Evolutionary conservation across 92 coral and sea anemone species (phyloP), one percentile per base, ranked within the genome.

Genomic region (Siderastrea siderea): DNA sequence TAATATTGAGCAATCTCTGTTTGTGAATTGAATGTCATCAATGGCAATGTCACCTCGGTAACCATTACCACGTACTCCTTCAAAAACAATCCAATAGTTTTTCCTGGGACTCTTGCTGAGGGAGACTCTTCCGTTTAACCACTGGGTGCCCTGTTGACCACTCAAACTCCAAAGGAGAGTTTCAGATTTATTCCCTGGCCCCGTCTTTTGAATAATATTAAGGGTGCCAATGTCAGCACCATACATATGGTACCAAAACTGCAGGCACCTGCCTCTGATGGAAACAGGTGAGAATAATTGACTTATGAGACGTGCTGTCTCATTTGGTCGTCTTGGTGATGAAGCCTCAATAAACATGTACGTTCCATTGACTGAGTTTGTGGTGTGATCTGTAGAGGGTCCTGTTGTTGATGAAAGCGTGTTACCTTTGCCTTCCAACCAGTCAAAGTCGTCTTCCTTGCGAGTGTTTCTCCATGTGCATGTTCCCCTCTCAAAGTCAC

Each of bases 281-380:
- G 98, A 92, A 58, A 93, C 86, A 26, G 90, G 71, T 5, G 80
- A 60, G 54, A 95, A 97, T n/a, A 47, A 63, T 66, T 96, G 93
- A 68, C 99, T 96, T 15, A 95, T 74, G 4, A 97, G 84, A 66
- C 99, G 77, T 26, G 97, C 96, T 48, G 86, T 97, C 7, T 97
- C 98, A 4, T 93, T 93, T 13, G 84, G 92, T n/a, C 76, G 54
- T 12, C 96, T 96, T 26, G 99, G 99, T 17, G 90, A 78, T 58
- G 99, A 97, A n/a, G 99, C 92, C 86, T 97, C 99, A 47, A 97
- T 95, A 64, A 86, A 97, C 95, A 97, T 94, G 78, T 97, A 97
- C 0, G 95, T 95, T 83, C 99, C 95, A 68, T 95, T 95, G 51
- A 85, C 82, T n/a, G 90, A 72, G 67, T 96, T 93, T 7, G 96